Evolutionary conservation across 1,140 invertebrate species (phyloP).

Genomic region (Harpegnathos saltator): DNA sequence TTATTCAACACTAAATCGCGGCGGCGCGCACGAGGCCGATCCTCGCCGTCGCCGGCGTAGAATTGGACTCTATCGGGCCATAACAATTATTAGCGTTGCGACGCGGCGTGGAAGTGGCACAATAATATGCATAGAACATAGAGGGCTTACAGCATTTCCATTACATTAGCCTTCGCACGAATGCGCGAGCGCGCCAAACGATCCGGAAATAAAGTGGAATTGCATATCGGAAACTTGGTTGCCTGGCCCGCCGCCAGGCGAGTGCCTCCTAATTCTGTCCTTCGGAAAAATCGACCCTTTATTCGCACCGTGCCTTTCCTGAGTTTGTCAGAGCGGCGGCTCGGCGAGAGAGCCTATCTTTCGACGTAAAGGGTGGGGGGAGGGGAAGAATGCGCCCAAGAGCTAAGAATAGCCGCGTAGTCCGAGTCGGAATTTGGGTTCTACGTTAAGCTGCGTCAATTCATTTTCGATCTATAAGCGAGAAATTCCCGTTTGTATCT

Average conservation of each 20-base stretch:
- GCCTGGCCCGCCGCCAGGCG: constrained; percentile 68
- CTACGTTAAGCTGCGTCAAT: too few relatives aligned
- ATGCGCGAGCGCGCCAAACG: constrained; percentile 76
- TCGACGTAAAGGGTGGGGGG: not conserved
- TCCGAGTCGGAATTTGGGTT: too few relatives aligned
- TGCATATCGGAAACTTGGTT: constrained; percentile 75
- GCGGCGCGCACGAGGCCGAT: constrained; percentile 58
- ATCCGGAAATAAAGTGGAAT: constrained; percentile 81
- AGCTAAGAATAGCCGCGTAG: not conserved
- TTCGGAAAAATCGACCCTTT: constrained; percentile 73
- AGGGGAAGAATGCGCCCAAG: not conserved
- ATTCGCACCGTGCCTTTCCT: constrained; percentile 48
- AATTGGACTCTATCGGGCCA: constrained; percentile 77
- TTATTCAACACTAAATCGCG: constrained; percentile 75
- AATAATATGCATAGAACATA: constrained; percentile 80
- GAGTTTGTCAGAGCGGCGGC: constrained; percentile 47
- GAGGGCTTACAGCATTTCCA: constrained; percentile 78
- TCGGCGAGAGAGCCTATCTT: constrained; percentile 45
- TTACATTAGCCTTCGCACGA: constrained; percentile 79
- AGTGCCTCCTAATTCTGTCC: constrained; percentile 73
- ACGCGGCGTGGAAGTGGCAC: constrained; percentile 76
- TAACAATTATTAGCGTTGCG: constrained; percentile 81
- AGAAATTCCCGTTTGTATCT: too few relatives aligned
- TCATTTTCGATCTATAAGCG: too few relatives aligned
- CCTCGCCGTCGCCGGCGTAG: constrained; percentile 52